Percentiles rank a stretch among this genome's conserved stretches.
Evolutionary conservation across 2,113 vertebrate genomes (phyloP).

Genomic region (Saimiri boliviensis): DNA sequence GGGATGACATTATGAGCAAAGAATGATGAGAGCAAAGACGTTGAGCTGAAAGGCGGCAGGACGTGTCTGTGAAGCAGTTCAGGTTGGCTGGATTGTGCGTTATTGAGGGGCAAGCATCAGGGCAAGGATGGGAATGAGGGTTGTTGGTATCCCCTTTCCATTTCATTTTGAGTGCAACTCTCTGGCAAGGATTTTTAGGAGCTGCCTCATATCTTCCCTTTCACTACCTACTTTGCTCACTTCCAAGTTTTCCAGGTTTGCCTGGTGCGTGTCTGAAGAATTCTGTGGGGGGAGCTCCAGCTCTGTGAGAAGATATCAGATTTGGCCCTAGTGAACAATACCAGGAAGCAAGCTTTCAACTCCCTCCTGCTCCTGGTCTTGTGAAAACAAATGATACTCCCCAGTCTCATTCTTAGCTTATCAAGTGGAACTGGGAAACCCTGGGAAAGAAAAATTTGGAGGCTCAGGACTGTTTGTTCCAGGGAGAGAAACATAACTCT

Average conservation of each 20-base stretch:
- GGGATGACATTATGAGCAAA: neutral
- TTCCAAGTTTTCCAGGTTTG: neutral
- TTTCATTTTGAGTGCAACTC: neutral
- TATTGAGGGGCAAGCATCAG: neutral
- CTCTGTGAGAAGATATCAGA: conserved; percentile 34
- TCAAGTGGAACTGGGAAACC: conserved; percentile 49
- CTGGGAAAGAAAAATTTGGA: conserved; percentile 46
- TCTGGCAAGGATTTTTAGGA: neutral
- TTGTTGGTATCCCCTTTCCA: neutral
- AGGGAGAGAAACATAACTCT: neutral
- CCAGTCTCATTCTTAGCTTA: conserved; percentile 59
- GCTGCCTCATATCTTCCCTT: neutral
- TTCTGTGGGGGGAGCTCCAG: neutral
- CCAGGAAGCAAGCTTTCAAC: conserved; percentile 66
- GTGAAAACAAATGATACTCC: conserved; percentile 62
- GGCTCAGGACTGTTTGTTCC: neutral
- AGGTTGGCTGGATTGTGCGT: neutral
- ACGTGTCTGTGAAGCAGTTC: neutral
- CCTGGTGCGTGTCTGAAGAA: conserved; percentile 8
- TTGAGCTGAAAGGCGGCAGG: neutral
- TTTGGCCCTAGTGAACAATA: conserved; percentile 57
- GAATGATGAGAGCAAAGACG: neutral
- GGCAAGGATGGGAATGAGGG: too few species aligned
- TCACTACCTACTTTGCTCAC: neutral
- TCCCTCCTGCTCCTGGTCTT: conserved; percentile 7